Evolutionary conservation across 2,797 vertebrate species (phyloP).

Genomic region (Oryzias sinensis): DNA sequence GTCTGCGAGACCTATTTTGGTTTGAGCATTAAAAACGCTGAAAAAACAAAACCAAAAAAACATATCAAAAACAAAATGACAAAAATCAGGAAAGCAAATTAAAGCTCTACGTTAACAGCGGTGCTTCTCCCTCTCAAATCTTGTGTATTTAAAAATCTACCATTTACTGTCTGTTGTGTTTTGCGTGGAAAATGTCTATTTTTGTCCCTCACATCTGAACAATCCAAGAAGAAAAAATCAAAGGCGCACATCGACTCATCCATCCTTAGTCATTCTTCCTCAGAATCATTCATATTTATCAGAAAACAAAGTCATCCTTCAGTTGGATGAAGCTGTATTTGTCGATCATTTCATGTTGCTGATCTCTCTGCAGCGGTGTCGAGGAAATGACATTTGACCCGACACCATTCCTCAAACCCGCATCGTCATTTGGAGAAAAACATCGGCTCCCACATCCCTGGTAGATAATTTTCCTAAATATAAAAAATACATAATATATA

Average conservation of each 20-base stretch:
- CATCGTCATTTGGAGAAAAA: slow-evolving; percentile 1
- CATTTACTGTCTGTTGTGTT: no score
- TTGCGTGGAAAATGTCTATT: no score
- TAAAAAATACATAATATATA: not conserved
- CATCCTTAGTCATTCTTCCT: not conserved
- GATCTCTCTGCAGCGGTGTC: not conserved
- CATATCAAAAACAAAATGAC: no score
- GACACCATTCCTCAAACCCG: slow-evolving; percentile 25
- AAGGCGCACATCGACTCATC: not conserved
- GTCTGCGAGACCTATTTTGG: no score
- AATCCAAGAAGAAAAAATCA: not conserved
- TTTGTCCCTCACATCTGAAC: not conserved
- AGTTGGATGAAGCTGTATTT: not conserved
- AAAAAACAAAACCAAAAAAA: no score
- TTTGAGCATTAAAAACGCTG: no score
- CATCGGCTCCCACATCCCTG: not conserved
- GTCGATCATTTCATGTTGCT: not conserved
- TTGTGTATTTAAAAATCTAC: no score
- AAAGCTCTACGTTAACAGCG: no score
- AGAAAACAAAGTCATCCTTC: not conserved
- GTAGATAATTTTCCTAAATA: not conserved
- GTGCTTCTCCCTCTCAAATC: no score
- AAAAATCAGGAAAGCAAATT: no score
- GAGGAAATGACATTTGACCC: slow-evolving; percentile 37
- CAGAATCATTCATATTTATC: not conserved